These are phyloP conservation scores for Drosophila melanosoma DNA, from an alignment of 2,888 invertebrate genomes.

Conservation along the genomic window DNA sequence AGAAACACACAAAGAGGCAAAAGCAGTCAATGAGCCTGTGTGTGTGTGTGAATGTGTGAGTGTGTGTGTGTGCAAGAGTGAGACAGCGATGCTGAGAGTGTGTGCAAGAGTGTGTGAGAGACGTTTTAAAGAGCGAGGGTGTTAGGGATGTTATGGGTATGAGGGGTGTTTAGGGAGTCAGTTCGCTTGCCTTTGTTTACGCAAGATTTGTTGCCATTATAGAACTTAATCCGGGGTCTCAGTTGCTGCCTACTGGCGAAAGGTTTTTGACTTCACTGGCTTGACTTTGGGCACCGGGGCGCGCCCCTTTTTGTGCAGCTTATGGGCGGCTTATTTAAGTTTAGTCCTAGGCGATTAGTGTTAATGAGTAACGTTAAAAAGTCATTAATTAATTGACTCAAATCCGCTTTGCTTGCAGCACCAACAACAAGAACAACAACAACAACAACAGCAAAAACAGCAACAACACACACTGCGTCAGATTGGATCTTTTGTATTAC, in stretches of 20 bases:
- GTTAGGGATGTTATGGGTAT: conserved; percentile 29
- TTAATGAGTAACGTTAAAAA: conserved; percentile 75
- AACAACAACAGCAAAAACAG: not conserved
- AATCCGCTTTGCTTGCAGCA: conserved; percentile 50
- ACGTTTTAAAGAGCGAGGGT: conserved; percentile 29
- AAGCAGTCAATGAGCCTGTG: conserved; percentile 12
- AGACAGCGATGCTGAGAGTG: conserved; percentile 9
- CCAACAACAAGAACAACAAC: not conserved
- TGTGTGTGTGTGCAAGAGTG: conserved; percentile 11
- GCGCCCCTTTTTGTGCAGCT: conserved; percentile 51
- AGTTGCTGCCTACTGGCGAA: conserved; percentile 58
- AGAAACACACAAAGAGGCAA: conserved; percentile 6
- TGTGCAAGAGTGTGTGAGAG: conserved; percentile 1
- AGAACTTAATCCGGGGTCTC: conserved; percentile 70
- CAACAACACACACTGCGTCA: conserved; percentile 14
- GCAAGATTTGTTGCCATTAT: conserved; percentile 81
- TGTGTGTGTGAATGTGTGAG: conserved; percentile 20
- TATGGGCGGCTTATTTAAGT: conserved; percentile 56
- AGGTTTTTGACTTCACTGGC: conserved; percentile 74
- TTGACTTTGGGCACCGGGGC: conserved; percentile 46
- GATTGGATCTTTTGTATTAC: conserved; percentile 43
- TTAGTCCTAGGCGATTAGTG: conserved; percentile 69
- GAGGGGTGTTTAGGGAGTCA: conserved; percentile 58
- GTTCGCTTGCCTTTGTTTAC: conserved; percentile 74
- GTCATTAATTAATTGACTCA: conserved; percentile 75